phyloP scores from a whole-genome alignment of 2,888 invertebrate genomes.

The Notocelia uddmanniana region DNA sequence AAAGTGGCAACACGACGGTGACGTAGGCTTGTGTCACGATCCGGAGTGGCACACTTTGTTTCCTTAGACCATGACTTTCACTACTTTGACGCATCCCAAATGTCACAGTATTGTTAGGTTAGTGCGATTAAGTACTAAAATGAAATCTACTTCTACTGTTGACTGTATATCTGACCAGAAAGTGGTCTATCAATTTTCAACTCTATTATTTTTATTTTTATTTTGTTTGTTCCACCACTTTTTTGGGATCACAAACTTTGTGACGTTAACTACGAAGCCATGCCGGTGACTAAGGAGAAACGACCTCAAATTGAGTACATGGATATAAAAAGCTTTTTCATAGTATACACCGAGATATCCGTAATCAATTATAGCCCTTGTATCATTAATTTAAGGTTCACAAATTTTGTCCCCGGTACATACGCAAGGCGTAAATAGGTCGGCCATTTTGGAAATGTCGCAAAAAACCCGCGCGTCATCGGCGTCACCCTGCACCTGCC shows the following conservation, averaged over 20 bases:
- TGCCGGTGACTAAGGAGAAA: not conserved
- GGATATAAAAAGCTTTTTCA: constrained; percentile 4
- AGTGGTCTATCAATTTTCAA: no score
- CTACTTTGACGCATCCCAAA: no score
- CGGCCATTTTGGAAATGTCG: constrained; percentile 31
- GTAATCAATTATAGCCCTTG: not conserved
- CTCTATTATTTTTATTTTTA: no score
- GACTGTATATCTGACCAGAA: no score
- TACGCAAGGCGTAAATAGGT: constrained; percentile 29
- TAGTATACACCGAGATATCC: not conserved
- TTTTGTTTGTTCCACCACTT: no score
- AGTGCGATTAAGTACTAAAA: no score
- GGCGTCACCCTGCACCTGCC: constrained; percentile 82
- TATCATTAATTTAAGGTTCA: constrained; percentile 3
- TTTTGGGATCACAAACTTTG: not conserved
- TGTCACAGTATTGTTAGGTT: no score
- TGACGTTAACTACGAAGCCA: not conserved
- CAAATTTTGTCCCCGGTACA: constrained; percentile 3
- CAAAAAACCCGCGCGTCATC: constrained; percentile 40
- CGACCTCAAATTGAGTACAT: not conserved
- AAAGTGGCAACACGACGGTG: no score
- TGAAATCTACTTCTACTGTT: no score
- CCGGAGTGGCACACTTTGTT: no score
- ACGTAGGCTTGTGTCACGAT: no score
- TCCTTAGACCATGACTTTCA: no score